Base-by-base conservation (phyloP, 1,140 invertebrate species). In the Elymnias hypermnestra region DNA sequence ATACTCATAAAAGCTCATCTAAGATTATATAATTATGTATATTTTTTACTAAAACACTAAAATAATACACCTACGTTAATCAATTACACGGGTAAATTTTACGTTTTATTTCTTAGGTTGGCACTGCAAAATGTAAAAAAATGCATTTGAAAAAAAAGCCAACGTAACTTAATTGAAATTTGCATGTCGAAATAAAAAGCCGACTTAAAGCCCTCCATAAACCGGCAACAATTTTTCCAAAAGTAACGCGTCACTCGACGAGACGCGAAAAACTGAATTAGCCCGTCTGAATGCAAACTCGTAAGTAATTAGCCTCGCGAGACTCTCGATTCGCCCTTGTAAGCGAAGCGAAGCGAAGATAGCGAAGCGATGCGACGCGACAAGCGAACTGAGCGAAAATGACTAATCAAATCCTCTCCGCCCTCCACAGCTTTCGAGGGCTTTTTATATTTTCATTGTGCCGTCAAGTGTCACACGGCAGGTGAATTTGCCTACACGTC, bases 291-390 rank as follows among this genome's bases (percentile, higher is more conserved):
- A 83, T 78, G 72, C 68, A 45, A 78, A 77, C 70, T 77, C 72
- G 78, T 81, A 83, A 81, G 76, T 83, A 83, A 83, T 83, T 83
- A 78, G 79, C 72, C 79, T 68, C 71, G 68, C 66, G 78, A 76
- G 78, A 76, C 70, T 70, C 78, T 83, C 72, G 72, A 81, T 72
- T 38, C 73, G 71, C 74, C 65, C 78, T 83, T 63, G 66, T 72
- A 70, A 74, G 66, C 75, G 72, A 75, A 70, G 63, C 78, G 71
- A 59, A 72, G 67, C 65, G 69, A 83, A 78, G 75, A 74, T 76
- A 74, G 68, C 73, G 70, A 63, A 57, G 62, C 65, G 69, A 68
- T 62, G 57, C 57, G 57, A 62, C 59, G 55, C 60, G 58, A 56
- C 59, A 51, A 63, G 59, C 66, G 61, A 60, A 68, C 60, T 60